phyloP scores from a whole-genome alignment of 1,140 invertebrate genomes.

The Drosophila serrata region DNA sequence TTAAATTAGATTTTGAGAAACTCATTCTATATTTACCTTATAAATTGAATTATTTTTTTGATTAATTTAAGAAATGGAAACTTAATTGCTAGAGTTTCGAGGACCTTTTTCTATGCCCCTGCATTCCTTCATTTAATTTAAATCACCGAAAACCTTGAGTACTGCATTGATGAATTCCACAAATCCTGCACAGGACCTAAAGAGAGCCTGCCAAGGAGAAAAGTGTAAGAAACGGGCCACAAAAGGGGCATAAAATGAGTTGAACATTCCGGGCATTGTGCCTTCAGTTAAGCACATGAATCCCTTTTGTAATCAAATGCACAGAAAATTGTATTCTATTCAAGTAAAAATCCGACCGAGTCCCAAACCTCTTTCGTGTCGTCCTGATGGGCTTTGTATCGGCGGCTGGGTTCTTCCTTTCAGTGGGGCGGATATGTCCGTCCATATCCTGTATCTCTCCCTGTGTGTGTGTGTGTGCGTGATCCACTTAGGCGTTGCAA shows the following conservation, averaged over 20 bases:
- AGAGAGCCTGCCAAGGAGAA: constrained; percentile 1
- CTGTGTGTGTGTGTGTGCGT: constrained; percentile 34
- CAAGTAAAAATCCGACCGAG: constrained; percentile 47
- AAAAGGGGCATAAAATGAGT: constrained; percentile 63
- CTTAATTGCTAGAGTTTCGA: background rate
- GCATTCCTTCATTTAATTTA: constrained; percentile 4
- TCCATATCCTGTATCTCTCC: constrained; percentile 24
- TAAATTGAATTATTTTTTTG: background rate
- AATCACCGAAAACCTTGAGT: constrained; percentile 16
- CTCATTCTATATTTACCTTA: background rate
- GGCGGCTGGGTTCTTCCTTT: constrained; percentile 14
- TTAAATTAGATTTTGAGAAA: too few relatives aligned
- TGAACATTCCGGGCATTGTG: constrained; percentile 62
- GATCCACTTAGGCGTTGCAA: constrained; percentile 63
- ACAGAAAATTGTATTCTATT: constrained; percentile 78
- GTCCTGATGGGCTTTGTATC: constrained; percentile 74
- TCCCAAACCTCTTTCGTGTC: constrained; percentile 79
- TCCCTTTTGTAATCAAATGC: constrained; percentile 82
- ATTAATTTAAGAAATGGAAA: background rate
- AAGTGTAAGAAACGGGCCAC: constrained; percentile 30
- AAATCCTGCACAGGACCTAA: constrained; percentile 5
- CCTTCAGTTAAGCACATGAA: constrained; percentile 73
- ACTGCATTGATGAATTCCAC: constrained; percentile 38
- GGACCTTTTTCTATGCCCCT: background rate
- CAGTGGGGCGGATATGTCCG: constrained; percentile 8